These are phyloP conservation scores for Ia io DNA, from an alignment of 2,113 vertebrate species.

Conservation along the genomic window DNA sequence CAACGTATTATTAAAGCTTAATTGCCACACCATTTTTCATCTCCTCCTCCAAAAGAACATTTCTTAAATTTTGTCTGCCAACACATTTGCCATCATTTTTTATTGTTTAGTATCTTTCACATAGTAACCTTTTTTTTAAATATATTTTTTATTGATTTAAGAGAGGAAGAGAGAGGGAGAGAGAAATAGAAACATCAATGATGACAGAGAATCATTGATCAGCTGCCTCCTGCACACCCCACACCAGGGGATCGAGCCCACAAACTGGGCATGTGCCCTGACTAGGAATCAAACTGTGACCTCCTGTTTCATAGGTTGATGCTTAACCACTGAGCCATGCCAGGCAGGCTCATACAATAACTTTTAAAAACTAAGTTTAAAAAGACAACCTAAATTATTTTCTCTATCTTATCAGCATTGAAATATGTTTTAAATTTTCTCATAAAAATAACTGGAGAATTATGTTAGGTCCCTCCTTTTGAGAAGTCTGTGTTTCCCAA, in stretches of 20 bases:
- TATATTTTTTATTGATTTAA: too few species aligned
- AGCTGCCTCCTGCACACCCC: too few species aligned
- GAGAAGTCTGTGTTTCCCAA: neutral
- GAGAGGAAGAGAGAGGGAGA: too few species aligned
- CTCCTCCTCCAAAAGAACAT: neutral
- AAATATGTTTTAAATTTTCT: conserved; percentile 2
- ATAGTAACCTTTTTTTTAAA: too few species aligned
- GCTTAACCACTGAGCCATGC: too few species aligned
- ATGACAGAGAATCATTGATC: too few species aligned
- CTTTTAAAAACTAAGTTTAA: neutral
- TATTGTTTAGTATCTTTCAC: neutral
- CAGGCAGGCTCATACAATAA: neutral
- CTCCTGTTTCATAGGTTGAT: too few species aligned
- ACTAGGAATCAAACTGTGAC: too few species aligned
- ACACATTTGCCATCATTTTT: neutral
- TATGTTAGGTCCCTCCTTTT: neutral
- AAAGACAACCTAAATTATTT: conserved; percentile 7
- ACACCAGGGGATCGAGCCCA: too few species aligned
- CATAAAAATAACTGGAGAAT: conserved; percentile 8
- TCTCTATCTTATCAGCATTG: conserved; percentile 8
- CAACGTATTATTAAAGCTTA: neutral
- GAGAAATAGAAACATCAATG: too few species aligned
- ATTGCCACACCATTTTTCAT: neutral
- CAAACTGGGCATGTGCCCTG: too few species aligned
- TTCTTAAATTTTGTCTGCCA: neutral